Conservation (phyloP, 2,888 invertebrate species). For the Campopleginae sp. region DNA sequence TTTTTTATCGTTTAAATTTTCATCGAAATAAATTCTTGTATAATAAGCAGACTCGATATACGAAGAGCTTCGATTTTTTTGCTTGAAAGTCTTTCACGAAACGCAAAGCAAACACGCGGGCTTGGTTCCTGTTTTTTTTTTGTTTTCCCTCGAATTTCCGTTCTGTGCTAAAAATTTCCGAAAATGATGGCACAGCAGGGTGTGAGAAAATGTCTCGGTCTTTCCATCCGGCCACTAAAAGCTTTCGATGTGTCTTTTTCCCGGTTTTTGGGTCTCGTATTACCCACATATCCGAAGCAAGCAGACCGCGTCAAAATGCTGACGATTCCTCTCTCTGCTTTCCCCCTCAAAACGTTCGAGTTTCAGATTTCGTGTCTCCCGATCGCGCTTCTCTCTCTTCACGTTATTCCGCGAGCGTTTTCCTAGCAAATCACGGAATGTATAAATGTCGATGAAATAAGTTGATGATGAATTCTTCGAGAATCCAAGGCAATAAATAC, state of each 20-base stretch:
- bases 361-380: constrained; percentile 54
- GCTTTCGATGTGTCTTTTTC: constrained; percentile 62
- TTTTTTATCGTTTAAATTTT: constrained; percentile 33
- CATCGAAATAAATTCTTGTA: constrained; percentile 33
- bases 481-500: neutral
- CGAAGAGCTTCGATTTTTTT: neutral
- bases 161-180: constrained; percentile 25
- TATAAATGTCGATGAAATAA: constrained; percentile 6
- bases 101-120: neutral
- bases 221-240: constrained; percentile 61
- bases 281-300: constrained; percentile 39
- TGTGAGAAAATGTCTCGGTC: constrained; percentile 55
- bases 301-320: constrained; percentile 50
- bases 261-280: constrained; percentile 61
- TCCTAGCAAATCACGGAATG: neutral
- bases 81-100: neutral
- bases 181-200: constrained; percentile 33
- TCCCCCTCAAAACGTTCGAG: constrained; percentile 43
- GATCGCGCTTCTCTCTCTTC: neutral
- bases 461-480: neutral
- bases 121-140: neutral
- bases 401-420: neutral
- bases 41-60: constrained; percentile 22
- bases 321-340: constrained; percentile 47
- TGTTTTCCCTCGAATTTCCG: constrained; percentile 31